Percentiles rank a stretch among this genome's conserved stretches.
phyloP scores from a whole-genome alignment of 1,140 invertebrate species.

The Papilio glaucus region DNA sequence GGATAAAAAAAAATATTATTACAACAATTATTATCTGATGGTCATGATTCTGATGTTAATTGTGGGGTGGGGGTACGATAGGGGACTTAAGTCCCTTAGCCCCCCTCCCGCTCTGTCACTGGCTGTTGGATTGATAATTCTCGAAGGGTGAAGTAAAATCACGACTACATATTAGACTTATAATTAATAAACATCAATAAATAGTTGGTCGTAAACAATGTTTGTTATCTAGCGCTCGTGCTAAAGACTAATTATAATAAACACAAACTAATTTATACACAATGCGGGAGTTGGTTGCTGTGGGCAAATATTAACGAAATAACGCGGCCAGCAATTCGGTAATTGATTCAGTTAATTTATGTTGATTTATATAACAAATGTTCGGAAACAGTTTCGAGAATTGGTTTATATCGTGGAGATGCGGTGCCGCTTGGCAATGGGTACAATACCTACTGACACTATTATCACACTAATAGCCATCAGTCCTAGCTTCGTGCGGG shows the following conservation, averaged over 20 bases:
- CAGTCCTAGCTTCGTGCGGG: not conserved
- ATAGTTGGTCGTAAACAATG: not conserved
- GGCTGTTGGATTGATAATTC: too few species aligned
- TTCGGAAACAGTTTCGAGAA: conserved; percentile 13
- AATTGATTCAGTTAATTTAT: conserved; percentile 24
- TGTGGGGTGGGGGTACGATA: too few species aligned
- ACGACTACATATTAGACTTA: too few species aligned
- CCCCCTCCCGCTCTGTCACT: too few species aligned
- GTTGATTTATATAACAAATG: conserved; percentile 25
- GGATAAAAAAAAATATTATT: too few species aligned
- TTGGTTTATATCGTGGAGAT: not conserved
- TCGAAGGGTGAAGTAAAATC: too few species aligned
- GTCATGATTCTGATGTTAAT: too few species aligned
- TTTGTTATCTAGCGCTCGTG: not conserved
- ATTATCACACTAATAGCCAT: not conserved
- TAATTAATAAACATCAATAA: not conserved
- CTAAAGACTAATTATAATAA: conserved; percentile 9
- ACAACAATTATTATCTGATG: too few species aligned
- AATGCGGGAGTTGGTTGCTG: not conserved
- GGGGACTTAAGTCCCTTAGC: too few species aligned
- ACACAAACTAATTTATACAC: conserved; percentile 20
- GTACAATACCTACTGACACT: not conserved
- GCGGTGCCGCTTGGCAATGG: not conserved
- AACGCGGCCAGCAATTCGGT: conserved; percentile 13
- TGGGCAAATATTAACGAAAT: conserved; percentile 17